phyloP scores from a whole-genome alignment of 2,888 invertebrate genomes.

The Ennomos fuscantarius region DNA sequence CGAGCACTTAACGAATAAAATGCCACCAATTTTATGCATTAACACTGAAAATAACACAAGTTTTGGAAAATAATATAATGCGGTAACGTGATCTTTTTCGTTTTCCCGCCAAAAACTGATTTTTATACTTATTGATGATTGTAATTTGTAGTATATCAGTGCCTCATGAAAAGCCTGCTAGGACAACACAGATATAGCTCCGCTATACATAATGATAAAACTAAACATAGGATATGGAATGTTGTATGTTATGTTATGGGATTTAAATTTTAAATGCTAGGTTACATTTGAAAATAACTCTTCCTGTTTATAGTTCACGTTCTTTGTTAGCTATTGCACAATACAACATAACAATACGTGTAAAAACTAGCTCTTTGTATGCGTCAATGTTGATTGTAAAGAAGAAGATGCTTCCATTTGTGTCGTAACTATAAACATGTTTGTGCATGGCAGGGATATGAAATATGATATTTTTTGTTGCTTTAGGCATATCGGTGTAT shows the following conservation, averaged over 20 bases:
- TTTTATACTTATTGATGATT: too few species aligned
- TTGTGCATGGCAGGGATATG: conserved; percentile 17
- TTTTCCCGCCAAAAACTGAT: too few species aligned
- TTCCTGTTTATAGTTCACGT: conserved; percentile 10
- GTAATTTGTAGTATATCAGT: too few species aligned
- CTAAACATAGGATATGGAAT: neutral
- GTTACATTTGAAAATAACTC: conserved; percentile 5
- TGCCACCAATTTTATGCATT: too few species aligned
- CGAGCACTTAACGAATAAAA: too few species aligned
- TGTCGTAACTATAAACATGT: conserved; percentile 25
- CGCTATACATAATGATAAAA: neutral
- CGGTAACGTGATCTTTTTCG: too few species aligned
- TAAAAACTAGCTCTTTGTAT: conserved; percentile 18
- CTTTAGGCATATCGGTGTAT: conserved; percentile 15
- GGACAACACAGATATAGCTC: too few species aligned
- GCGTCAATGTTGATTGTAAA: conserved; percentile 21
- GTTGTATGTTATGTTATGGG: too few species aligned
- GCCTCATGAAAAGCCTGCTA: too few species aligned
- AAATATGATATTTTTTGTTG: conserved; percentile 28
- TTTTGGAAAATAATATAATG: too few species aligned
- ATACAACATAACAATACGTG: conserved; percentile 14
- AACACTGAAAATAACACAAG: too few species aligned
- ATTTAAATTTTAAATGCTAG: too few species aligned
- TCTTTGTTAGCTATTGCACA: conserved; percentile 19
- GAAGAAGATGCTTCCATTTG: conserved; percentile 30